phyloP scores from a whole-genome alignment of 2,888 invertebrate genomes.

The Drosophila macrospina region DNA sequence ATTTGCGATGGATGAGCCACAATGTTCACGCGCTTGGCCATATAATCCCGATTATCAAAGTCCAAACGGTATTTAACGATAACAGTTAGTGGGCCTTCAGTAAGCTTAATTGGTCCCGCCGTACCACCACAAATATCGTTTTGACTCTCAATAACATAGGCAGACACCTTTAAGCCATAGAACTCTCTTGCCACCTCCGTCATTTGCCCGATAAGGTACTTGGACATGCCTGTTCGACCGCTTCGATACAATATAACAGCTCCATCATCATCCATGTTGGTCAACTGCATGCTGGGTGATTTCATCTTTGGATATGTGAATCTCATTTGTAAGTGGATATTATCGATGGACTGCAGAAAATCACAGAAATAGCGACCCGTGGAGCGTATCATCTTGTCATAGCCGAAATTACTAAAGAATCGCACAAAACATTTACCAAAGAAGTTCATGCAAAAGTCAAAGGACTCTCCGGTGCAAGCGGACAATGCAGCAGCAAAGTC shows the following conservation, averaged over 20 bases:
- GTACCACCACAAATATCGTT: conserved; percentile 84
- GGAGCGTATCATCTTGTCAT: conserved; percentile 94
- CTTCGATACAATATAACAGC: conserved; percentile 95
- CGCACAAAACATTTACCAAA: conserved; percentile 96
- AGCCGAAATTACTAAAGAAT: conserved; percentile 95
- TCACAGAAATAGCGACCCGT: conserved; percentile 96
- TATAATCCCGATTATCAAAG: conserved; percentile 94
- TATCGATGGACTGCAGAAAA: conserved; percentile 96
- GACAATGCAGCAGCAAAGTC: conserved; percentile 92
- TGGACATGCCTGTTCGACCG: conserved; percentile 91
- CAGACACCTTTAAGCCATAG: conserved; percentile 87
- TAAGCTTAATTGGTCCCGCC: conserved; percentile 83
- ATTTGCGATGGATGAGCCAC: conserved; percentile 84
- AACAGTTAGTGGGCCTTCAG: conserved; percentile 85
- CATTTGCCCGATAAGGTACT: conserved; percentile 95
- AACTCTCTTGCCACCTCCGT: conserved; percentile 90
- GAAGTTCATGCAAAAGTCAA: conserved; percentile 93
- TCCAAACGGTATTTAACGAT: conserved; percentile 91
- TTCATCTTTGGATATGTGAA: conserved; percentile 97
- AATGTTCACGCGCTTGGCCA: conserved; percentile 84
- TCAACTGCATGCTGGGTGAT: conserved; percentile 96
- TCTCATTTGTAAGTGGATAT: conserved; percentile 95
- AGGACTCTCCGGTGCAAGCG: conserved; percentile 87
- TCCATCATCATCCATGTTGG: conserved; percentile 91
- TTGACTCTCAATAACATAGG: conserved; percentile 90